Conservation (phyloP, 2,113 vertebrate species). For the Seriola dumerili region DNA sequence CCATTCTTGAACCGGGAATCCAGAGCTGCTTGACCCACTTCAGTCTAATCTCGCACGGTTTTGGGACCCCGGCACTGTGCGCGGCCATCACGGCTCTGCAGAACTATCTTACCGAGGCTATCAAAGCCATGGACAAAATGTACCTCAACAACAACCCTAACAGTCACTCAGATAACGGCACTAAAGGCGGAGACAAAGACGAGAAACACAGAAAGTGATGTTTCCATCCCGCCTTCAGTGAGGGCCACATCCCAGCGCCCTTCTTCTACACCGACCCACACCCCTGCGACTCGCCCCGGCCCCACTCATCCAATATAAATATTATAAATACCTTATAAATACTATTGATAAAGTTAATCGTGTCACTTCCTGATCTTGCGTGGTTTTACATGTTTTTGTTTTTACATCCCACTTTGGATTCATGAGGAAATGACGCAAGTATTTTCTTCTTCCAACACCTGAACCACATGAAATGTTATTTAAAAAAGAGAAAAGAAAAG, state of each 20-base stretch:
- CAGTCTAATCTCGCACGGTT: constrained; percentile 99
- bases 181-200: constrained; percentile 98
- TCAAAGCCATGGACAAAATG: constrained; percentile 99
- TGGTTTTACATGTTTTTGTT: constrained; percentile 82
- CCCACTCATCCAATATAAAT: constrained; percentile 80
- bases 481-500: constrained; percentile 39
- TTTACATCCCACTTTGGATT: constrained; percentile 82
- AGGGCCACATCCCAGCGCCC: constrained; percentile 47
- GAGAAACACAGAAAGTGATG: constrained; percentile 99
- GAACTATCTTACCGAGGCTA: constrained; percentile 99
- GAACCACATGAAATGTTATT: constrained; percentile 75
- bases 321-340: constrained; percentile 87
- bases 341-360: constrained; percentile 86
- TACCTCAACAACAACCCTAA: constrained; percentile 99
- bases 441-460: constrained; percentile 65
- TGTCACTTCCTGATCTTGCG: constrained; percentile 86
- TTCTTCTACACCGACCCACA: constrained; percentile 48
- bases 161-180: constrained; percentile 97
- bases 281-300: constrained; percentile 32
- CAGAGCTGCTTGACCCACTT: constrained; percentile 99
- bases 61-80: constrained; percentile 97
- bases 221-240: constrained; percentile 53
- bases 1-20: constrained; percentile 98
- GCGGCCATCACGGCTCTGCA: constrained; percentile 98
- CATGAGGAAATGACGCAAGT: constrained; percentile 72